Evolutionary conservation across 2,113 vertebrate species (phyloP).

Genomic region (Myotis lucifugus): DNA sequence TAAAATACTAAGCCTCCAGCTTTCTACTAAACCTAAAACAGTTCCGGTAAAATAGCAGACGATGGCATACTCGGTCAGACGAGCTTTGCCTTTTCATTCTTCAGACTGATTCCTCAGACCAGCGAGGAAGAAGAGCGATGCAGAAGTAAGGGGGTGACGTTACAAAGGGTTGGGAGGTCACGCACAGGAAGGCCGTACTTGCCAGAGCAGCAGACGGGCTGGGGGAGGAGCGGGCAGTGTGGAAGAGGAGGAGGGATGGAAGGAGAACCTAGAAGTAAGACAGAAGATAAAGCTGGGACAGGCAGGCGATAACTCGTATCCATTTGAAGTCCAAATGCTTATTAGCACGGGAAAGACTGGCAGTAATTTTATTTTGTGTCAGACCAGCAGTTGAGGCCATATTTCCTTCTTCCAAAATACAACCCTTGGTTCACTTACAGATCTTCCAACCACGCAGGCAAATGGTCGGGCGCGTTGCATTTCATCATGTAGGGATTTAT

Average conservation of each 20-base stretch:
- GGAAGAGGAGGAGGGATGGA: not conserved
- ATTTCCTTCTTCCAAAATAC: slow-evolving; percentile 51
- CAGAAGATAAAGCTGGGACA: not conserved
- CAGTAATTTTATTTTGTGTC: slow-evolving; percentile 19
- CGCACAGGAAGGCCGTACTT: not conserved
- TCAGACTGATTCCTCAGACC: too few species aligned
- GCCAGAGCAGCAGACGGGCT: not conserved
- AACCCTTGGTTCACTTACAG: not conserved
- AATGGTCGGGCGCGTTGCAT: slow-evolving; percentile 54
- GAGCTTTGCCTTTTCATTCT: too few species aligned
- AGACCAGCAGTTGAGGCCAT: not conserved
- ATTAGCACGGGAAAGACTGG: not conserved
- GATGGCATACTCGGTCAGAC: too few species aligned
- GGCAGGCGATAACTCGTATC: not conserved
- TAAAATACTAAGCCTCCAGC: slow-evolving; percentile 27
- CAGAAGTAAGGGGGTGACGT: not conserved
- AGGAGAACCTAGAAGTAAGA: not conserved
- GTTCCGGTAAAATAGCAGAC: slow-evolving; percentile 36
- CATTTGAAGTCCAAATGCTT: not conserved
- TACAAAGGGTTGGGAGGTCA: not conserved
- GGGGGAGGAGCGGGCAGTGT: not conserved
- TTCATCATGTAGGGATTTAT: slow-evolving; percentile 37
- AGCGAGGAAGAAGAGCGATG: not conserved
- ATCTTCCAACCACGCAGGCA: slow-evolving; percentile 30
- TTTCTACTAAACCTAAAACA: slow-evolving; percentile 40